Evolutionary conservation across 2,113 vertebrate genomes (phyloP), one percentile per base, ranked within the genome.

Genomic region (Numenius arquata): DNA sequence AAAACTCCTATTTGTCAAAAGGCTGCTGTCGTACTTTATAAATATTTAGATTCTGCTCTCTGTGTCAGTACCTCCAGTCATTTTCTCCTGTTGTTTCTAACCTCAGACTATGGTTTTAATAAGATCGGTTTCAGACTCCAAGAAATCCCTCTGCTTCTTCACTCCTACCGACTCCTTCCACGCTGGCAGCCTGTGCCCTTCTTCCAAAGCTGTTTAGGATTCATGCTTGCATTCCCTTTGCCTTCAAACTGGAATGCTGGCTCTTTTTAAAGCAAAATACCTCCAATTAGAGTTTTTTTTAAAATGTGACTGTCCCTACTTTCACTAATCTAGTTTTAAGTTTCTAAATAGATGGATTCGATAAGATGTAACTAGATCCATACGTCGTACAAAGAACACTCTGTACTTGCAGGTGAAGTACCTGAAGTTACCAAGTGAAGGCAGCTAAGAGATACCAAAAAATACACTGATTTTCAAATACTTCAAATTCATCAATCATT

Each of bases 1-100:
- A 85, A 81, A 72, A 56, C 34, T 36, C 2, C 0, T 53, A 85
- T 89, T 96, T 91, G 34, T 93, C 61, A 93, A 93, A 93, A 90
- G 74, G 67, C 68, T 92, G 72, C 52, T 78, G 67, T 90, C 68
- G 78, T 85, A 77, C 82, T 86, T 82, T 4, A 94, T 68, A 94
- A 94, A 95, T 87, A 96, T 85, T 95, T 92, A 94, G 88, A 85
- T 88, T 87, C 25, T 89, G 25, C 48, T 85, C 61, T 81, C 58
- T 80, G 20, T 85, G 53, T 62, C 27, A 50, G 45, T 41, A 88
- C 27, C 45, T 91, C 66, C 58, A 82, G n/a, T 70, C 16, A 65
- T 66, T 95, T 95, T 81, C 41, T 83, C 45, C 62, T 66, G 48
- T 65, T 82, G 29, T 61, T 85, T 92, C 74, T 85, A 59, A 89